Conservation (phyloP, 2,888 invertebrate species). For the Cryptocephalus primarius region DNA sequence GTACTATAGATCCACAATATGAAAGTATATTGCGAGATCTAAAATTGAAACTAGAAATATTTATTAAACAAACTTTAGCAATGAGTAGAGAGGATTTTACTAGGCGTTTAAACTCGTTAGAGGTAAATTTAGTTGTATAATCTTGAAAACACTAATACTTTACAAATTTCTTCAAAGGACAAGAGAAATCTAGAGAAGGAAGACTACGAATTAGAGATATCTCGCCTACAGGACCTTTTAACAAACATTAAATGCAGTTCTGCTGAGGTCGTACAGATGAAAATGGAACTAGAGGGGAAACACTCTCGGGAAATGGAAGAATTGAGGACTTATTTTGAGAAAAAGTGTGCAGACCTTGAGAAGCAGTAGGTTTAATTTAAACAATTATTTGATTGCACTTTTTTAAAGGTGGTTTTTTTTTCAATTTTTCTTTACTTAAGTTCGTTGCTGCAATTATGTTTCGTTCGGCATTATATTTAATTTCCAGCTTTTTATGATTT, state of each 20-base stretch:
- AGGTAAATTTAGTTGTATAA: too few species aligned
- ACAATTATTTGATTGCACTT: not conserved
- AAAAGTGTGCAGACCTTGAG: slow-evolving; percentile 69
- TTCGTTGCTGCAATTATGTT: too few species aligned
- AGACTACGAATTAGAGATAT: slow-evolving; percentile 43
- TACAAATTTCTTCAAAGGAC: not conserved
- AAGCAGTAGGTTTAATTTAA: slow-evolving; percentile 47
- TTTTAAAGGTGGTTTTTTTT: too few species aligned
- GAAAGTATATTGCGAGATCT: not conserved
- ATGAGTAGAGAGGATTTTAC: too few species aligned
- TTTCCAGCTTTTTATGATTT: too few species aligned
- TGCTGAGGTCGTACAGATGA: slow-evolving; percentile 44
- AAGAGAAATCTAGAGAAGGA: slow-evolving; percentile 39
- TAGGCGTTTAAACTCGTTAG: too few species aligned
- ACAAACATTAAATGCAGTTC: slow-evolving; percentile 47
- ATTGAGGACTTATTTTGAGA: slow-evolving; percentile 66
- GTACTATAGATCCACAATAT: too few species aligned
- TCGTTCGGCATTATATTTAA: too few species aligned
- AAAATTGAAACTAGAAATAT: not conserved
- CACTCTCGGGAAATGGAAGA: slow-evolving; percentile 72
- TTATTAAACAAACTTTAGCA: too few species aligned
- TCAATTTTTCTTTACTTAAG: too few species aligned
- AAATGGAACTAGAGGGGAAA: slow-evolving; percentile 49
- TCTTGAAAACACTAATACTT: too few species aligned
- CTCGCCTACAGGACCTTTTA: slow-evolving; percentile 43